phyloP scores from a whole-genome alignment of 2,888 invertebrate genomes.

The Neelides folsomi region DNA sequence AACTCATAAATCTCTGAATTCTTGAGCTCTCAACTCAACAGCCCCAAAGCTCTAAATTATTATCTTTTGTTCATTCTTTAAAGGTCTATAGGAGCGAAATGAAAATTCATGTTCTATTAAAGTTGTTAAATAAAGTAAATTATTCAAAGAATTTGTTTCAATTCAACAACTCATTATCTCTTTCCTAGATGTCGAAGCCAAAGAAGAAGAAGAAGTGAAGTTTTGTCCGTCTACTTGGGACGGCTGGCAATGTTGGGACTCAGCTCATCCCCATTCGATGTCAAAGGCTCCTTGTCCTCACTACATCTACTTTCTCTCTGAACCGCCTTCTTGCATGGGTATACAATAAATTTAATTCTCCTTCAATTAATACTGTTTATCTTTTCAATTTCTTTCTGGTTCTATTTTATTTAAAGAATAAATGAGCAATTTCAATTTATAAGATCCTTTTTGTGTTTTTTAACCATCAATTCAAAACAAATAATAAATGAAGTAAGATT shows the following conservation, averaged over 20 bases:
- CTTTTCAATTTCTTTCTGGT: neutral
- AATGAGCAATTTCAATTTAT: slow-evolving; percentile 1
- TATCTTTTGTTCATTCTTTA: too few species aligned
- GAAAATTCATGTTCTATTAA: too few species aligned
- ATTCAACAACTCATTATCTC: too few species aligned
- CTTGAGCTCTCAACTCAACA: too few species aligned
- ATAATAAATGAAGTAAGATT: too few species aligned
- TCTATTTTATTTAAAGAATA: neutral
- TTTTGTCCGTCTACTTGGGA: slow-evolving; percentile 38
- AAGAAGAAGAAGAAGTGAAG: slow-evolving; percentile 5
- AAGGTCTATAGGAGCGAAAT: too few species aligned
- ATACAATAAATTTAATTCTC: slow-evolving; percentile 14
- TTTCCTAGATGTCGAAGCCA: too few species aligned
- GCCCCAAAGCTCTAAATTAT: too few species aligned
- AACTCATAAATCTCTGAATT: too few species aligned
- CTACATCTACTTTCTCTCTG: slow-evolving; percentile 34
- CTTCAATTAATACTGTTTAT: neutral
- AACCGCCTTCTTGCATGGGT: slow-evolving; percentile 33
- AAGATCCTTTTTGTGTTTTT: neutral
- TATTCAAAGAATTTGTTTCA: too few species aligned
- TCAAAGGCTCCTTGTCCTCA: slow-evolving; percentile 34
- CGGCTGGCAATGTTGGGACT: slow-evolving; percentile 37
- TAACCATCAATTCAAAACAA: too few species aligned
- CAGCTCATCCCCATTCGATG: slow-evolving; percentile 28
- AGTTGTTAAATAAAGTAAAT: too few species aligned